Percentiles rank a stretch among this genome's conserved stretches.
Conservation (phyloP, 2,797 vertebrate species). For the Onychomys torridus region DNA sequence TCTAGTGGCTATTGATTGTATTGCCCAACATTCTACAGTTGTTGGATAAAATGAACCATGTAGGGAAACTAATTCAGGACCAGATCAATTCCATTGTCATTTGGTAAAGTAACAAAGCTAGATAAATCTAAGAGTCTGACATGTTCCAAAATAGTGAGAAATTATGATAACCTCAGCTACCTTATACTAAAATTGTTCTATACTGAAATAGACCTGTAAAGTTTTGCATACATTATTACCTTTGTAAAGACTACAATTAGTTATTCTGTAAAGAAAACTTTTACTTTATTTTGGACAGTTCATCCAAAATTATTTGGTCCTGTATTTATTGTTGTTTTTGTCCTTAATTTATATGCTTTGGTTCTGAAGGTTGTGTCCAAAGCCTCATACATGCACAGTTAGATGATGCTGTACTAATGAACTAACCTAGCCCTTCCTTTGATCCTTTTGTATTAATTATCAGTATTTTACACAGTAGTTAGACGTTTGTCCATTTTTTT, state of each 20-base stretch:
- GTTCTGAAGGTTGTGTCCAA: neutral
- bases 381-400: no score
- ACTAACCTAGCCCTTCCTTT: neutral
- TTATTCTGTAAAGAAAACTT: neutral
- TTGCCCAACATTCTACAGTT: neutral
- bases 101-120: neutral
- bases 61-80: neutral
- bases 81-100: neutral
- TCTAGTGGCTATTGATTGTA: neutral
- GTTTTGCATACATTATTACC: neutral
- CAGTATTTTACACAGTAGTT: neutral
- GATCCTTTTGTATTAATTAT: neutral
- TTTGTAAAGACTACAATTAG: neutral
- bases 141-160: constrained; percentile 28
- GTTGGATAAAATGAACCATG: neutral
- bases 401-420: neutral
- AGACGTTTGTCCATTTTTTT: neutral
- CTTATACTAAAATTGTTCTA: neutral
- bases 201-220: constrained; percentile 30
- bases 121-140: neutral
- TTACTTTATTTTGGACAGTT: neutral
- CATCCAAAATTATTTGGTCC: neutral
- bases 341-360: neutral
- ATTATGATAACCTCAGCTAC: neutral
- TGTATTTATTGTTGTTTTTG: neutral